Percentiles rank a stretch among this genome's conserved stretches.
phyloP scores from a whole-genome alignment of 2,113 vertebrate species.

The Sander vitreus region DNA sequence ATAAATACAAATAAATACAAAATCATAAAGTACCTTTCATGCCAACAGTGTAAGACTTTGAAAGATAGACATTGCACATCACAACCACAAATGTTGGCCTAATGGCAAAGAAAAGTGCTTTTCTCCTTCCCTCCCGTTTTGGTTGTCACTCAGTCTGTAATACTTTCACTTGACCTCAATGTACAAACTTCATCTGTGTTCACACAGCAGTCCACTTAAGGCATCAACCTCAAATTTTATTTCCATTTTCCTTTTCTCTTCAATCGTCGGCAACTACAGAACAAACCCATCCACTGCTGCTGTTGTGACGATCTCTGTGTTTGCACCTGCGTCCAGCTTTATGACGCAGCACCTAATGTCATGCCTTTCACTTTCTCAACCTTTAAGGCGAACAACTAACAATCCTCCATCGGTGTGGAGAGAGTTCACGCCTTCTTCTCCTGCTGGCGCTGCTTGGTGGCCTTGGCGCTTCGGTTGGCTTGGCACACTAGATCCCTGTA shows the following conservation, averaged over 20 bases:
- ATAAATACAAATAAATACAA: conserved; percentile 73
- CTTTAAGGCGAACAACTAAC: conserved; percentile 6
- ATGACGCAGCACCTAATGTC: conserved; percentile 10
- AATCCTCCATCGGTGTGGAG: neutral
- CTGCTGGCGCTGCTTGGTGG: conserved; percentile 47
- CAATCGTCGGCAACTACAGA: conserved; percentile 1
- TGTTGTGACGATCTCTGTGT: neutral
- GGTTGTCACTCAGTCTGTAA: conserved; percentile 43
- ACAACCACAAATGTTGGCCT: conserved; percentile 48
- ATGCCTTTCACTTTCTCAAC: conserved; percentile 26
- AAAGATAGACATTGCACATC: conserved; percentile 53
- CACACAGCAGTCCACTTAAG: conserved; percentile 23
- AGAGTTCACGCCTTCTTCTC: conserved; percentile 70
- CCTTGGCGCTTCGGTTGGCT: conserved; percentile 77
- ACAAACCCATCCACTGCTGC: neutral
- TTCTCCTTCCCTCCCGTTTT: conserved; percentile 4
- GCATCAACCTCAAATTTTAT: neutral
- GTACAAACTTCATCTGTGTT: neutral
- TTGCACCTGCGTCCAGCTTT: conserved; percentile 25
- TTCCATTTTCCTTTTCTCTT: neutral
- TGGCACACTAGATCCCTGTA: conserved; percentile 82
- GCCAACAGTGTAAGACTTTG: conserved; percentile 26
- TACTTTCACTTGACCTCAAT: conserved; percentile 4
- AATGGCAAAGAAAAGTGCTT: conserved; percentile 61
- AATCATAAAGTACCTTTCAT: conserved; percentile 9